Evolutionary conservation across 2,888 invertebrate genomes (phyloP).

Genomic region (Chymomyza caudatula): DNA sequence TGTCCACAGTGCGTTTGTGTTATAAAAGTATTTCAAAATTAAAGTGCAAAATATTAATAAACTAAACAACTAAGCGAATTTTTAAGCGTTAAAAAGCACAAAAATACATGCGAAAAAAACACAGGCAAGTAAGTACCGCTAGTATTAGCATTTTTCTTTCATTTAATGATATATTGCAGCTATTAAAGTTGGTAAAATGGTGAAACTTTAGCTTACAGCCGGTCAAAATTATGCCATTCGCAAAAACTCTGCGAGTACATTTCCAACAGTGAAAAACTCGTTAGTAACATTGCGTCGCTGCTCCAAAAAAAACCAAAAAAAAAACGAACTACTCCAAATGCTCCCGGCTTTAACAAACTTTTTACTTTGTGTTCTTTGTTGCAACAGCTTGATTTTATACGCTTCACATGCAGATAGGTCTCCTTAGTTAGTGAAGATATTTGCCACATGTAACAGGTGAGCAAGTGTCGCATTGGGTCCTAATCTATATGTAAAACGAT

Average conservation of each 20-base stretch:
- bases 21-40: constrained; percentile 22
- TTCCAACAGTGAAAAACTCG: not conserved
- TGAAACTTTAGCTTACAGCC: no score
- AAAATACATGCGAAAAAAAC: no score
- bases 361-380: not conserved
- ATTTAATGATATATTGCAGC: no score
- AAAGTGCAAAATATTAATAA: not conserved
- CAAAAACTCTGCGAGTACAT: no score
- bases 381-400: not conserved
- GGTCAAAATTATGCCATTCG: not conserved
- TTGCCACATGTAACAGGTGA: not conserved
- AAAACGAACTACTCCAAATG: not conserved
- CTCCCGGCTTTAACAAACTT: not conserved
- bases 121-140: no score
- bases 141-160: no score
- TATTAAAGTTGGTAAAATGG: no score
- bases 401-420: not conserved
- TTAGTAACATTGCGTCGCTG: not conserved
- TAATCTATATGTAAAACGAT: no score
- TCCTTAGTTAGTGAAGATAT: not conserved
- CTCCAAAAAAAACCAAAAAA: not conserved
- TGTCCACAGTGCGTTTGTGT: constrained; percentile 59
- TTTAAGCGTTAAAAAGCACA: no score
- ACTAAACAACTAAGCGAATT: not conserved
- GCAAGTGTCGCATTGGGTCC: no score